Evolutionary conservation across 2,113 vertebrate genomes (phyloP).

Genomic region (Myiopsitta monachus): DNA sequence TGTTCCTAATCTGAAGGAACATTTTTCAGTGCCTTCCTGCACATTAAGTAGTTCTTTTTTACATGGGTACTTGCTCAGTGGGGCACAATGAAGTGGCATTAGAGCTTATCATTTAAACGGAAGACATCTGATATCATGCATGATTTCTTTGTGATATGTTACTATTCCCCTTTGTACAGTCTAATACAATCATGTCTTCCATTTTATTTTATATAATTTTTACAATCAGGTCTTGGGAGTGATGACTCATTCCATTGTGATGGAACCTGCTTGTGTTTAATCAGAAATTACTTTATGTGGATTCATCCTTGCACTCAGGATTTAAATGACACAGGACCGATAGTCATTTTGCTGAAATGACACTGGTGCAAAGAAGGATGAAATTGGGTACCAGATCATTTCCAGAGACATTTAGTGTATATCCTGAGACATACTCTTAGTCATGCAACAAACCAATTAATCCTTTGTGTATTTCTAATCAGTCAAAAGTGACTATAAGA

Average conservation of each 20-base stretch:
- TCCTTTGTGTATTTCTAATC: background rate
- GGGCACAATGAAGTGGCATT: slow-evolving; percentile 58
- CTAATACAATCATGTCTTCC: slow-evolving; percentile 57
- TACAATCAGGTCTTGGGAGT: slow-evolving; percentile 54
- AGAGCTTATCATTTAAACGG: slow-evolving; percentile 61
- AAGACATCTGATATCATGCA: slow-evolving; percentile 71
- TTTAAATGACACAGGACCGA: slow-evolving; percentile 7
- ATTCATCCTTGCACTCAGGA: slow-evolving; percentile 36
- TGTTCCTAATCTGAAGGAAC: background rate
- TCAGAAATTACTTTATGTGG: slow-evolving; percentile 57
- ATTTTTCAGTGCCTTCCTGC: background rate
- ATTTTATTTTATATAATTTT: slow-evolving; percentile 70
- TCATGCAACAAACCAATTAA: background rate
- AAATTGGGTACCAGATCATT: slow-evolving; percentile 9
- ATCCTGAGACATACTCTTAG: background rate
- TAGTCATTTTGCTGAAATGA: slow-evolving; percentile 30
- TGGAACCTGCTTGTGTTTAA: slow-evolving; percentile 49
- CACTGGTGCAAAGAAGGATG: background rate
- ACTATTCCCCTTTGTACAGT: slow-evolving; percentile 56
- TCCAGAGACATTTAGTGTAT: slow-evolving; percentile 1
- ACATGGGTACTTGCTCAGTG: slow-evolving; percentile 23
- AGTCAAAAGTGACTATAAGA: background rate
- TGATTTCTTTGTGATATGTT: slow-evolving; percentile 67
- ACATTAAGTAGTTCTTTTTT: slow-evolving; percentile 4
- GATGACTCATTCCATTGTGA: slow-evolving; percentile 52